These are phyloP conservation scores for Papilio dardanus DNA, from an alignment of 1,140 invertebrate genomes.

Conservation along the genomic window DNA sequence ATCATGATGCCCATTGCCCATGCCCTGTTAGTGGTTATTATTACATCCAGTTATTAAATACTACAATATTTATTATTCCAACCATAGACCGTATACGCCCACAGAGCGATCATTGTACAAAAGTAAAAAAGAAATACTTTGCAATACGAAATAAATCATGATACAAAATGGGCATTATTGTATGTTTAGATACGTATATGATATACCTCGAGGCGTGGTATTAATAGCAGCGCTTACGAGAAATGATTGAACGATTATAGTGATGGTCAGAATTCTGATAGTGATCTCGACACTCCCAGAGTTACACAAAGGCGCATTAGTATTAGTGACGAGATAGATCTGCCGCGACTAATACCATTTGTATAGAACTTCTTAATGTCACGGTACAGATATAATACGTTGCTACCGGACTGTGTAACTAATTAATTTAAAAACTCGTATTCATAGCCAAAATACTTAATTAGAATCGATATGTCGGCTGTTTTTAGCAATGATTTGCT, in stretches of 20 bases:
- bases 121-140: not conserved
- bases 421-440: slow-evolving; percentile 4
- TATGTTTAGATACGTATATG: slow-evolving; percentile 32
- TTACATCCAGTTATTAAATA: not conserved
- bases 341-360: slow-evolving; percentile 46
- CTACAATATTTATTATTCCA: not conserved
- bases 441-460: not conserved
- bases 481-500: not conserved
- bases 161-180: slow-evolving; percentile 4
- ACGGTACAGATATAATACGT: slow-evolving; percentile 43
- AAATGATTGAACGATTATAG: slow-evolving; percentile 47
- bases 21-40: not conserved
- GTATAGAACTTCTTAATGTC: slow-evolving; percentile 54
- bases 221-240: slow-evolving; percentile 34
- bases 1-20: no score
- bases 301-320: slow-evolving; percentile 60
- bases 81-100: not conserved
- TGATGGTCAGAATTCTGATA: slow-evolving; percentile 52
- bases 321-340: slow-evolving; percentile 58
- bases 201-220: slow-evolving; percentile 27
- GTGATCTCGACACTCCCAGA: slow-evolving; percentile 54
- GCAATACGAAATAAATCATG: slow-evolving; percentile 19
- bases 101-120: not conserved
- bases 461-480: not conserved
- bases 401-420: slow-evolving; percentile 16